These are phyloP conservation scores for Mercenaria mercenaria DNA, from an alignment of 1,140 invertebrate genomes.

Conservation along the genomic window DNA sequence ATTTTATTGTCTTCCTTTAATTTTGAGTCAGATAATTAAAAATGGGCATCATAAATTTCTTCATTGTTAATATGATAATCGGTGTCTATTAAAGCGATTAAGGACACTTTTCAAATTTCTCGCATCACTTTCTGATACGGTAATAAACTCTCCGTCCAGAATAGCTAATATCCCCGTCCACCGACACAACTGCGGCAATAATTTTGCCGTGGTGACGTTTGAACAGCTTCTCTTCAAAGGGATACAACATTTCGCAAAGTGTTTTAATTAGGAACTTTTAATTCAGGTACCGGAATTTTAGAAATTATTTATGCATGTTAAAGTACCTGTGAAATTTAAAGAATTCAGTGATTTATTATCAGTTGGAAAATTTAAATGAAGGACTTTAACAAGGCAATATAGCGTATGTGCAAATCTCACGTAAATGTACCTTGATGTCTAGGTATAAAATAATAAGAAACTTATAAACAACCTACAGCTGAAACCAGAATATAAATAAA, in stretches of 20 bases:
- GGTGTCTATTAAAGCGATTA: slow-evolving; percentile 31
- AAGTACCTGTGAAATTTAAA: not conserved
- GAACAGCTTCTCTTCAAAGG: slow-evolving; percentile 33
- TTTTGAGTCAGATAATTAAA: slow-evolving; percentile 9
- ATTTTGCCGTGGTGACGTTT: slow-evolving; percentile 29
- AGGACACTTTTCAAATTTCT: slow-evolving; percentile 11
- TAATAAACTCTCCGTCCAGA: not conserved
- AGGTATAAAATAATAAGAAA: no score
- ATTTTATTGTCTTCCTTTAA: slow-evolving; percentile 23
- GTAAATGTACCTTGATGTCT: no score
- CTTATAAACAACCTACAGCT: no score
- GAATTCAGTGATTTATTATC: not conserved
- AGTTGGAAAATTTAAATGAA: not conserved
- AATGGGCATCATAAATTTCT: slow-evolving; percentile 53
- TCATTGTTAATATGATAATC: slow-evolving; percentile 51
- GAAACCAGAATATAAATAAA: no score
- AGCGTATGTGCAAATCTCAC: no score
- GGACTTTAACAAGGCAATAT: no score
- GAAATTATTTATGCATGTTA: not conserved
- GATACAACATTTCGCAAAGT: not conserved
- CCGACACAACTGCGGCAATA: not conserved
- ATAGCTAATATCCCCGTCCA: slow-evolving; percentile 1
- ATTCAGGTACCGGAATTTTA: not conserved
- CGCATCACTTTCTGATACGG: slow-evolving; percentile 13
- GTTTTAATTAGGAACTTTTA: slow-evolving; percentile 5